Base-by-base conservation (phyloP, 1,140 invertebrate genomes). In the Parapsyche elsis region DNA sequence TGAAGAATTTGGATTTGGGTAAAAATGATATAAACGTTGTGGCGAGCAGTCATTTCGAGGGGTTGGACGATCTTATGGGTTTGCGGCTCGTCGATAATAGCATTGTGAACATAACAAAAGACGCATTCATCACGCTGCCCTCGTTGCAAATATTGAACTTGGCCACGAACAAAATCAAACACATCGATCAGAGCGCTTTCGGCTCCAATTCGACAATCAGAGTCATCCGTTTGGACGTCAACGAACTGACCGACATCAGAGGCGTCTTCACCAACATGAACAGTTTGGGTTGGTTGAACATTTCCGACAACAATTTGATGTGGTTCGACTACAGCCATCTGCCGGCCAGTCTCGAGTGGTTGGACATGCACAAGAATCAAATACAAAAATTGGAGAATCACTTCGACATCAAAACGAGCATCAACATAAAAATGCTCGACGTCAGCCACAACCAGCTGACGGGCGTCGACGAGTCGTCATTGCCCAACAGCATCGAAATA, bases 1-100 rank as follows among this genome's bases (percentile, higher is more conserved):
- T 96, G 77, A 94, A 93, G 84, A 94, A 92, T 1, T 87, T 96
- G 45, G 94, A 96, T 88, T 89, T 96, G 67, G 94, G 94, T n/a
- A 94, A 94, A 86, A 96, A 96, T 86, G 90, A 89, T 84, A 94
- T 95, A 81, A 90, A 89, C 81, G 87, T 91, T 80, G 89, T 92
- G n/a, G 88, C 89, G 71, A 92, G 90, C 84, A 85, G 89, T 7
- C 90, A 90, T 84, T 93, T 93, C 84, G 89, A 92, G 84, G 92
- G 92, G 5, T 86, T 94, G 44, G 91, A 92, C 82, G 88, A 91
- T 80, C 86, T 93, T 1, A 92, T 91, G 85, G 92, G 92, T 9
- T 84, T 94, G 64, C 86, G 92, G 81, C 85, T 94, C 46, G 91
- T 93, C 26, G 92, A 92, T 84, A 94, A 94, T 86, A 89, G 90